These are phyloP conservation scores for Tortricodes alternella DNA, from an alignment of 2,888 invertebrate species.

Conservation along the genomic window DNA sequence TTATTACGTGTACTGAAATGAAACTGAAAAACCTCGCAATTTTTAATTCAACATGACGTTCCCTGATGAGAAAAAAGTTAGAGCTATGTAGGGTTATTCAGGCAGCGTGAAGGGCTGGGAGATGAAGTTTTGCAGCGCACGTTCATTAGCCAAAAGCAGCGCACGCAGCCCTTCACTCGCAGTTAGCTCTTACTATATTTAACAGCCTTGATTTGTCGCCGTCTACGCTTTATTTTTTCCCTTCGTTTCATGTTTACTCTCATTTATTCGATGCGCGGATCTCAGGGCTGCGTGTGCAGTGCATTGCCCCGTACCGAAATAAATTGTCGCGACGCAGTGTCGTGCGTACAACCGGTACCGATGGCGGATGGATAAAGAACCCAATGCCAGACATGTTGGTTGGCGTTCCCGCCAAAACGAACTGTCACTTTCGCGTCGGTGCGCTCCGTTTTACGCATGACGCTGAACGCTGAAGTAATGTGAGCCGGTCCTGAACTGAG, in stretches of 20 bases:
- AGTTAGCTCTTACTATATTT: constrained; percentile 53
- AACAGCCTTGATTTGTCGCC: constrained; percentile 65
- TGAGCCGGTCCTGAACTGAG: constrained; percentile 41
- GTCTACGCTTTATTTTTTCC: constrained; percentile 55
- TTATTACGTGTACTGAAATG: constrained; percentile 53
- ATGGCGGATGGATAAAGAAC: constrained; percentile 52
- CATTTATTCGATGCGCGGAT: constrained; percentile 64
- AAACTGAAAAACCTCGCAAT: constrained; percentile 6
- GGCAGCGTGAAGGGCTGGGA: constrained; percentile 3
- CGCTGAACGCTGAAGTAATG: constrained; percentile 47
- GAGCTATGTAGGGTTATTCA: constrained; percentile 1
- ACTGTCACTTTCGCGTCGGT: constrained; percentile 57
- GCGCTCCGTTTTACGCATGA: constrained; percentile 42
- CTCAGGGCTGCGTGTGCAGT: constrained; percentile 75
- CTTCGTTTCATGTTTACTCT: constrained; percentile 65
- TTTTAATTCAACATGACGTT: neutral
- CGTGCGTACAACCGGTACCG: constrained; percentile 75
- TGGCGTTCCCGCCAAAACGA: constrained; percentile 56
- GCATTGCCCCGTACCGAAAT: constrained; percentile 82
- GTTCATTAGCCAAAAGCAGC: constrained; percentile 39
- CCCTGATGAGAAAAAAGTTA: neutral
- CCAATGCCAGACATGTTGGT: constrained; percentile 53
- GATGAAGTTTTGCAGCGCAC: constrained; percentile 37
- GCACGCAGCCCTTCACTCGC: constrained; percentile 46
- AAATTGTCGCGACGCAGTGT: constrained; percentile 75